Evolutionary conservation across 2,113 vertebrate genomes (phyloP).

Genomic region (Passer domesticus): DNA sequence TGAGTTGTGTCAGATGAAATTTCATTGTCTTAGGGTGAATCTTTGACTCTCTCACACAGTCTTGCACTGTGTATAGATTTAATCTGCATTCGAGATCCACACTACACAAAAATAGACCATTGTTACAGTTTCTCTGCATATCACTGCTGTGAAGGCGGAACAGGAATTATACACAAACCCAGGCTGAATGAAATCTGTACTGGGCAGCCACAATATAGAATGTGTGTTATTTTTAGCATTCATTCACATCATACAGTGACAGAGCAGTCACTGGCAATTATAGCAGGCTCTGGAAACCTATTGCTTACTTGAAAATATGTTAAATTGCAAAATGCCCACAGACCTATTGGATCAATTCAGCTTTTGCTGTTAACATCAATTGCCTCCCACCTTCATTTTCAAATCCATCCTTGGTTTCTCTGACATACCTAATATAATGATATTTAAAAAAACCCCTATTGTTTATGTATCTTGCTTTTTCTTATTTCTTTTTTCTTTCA

Average conservation of each 20-base stretch:
- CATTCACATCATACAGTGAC: background rate
- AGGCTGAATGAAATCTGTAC: background rate
- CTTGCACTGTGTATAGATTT: background rate
- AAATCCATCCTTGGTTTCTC: background rate
- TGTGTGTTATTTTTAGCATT: slow-evolving; percentile 2
- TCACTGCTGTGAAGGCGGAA: background rate
- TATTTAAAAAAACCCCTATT: background rate
- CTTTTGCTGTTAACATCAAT: background rate
- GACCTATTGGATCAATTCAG: background rate
- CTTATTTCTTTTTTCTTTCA: background rate
- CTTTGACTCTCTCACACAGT: background rate
- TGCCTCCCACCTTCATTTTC: background rate
- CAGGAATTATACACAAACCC: background rate
- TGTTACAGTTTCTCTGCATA: background rate
- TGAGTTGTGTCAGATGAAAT: background rate
- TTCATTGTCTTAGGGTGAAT: background rate
- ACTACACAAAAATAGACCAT: background rate
- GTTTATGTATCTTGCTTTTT: background rate
- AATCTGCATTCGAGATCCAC: background rate
- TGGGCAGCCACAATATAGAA: background rate
- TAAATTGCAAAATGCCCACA: background rate
- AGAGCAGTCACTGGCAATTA: background rate
- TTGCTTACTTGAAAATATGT: background rate
- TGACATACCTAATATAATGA: background rate
- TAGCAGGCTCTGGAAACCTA: background rate